These are phyloP conservation scores for Rhea americana DNA, from an alignment of 2,113 vertebrate genomes.

Conservation along the genomic window DNA sequence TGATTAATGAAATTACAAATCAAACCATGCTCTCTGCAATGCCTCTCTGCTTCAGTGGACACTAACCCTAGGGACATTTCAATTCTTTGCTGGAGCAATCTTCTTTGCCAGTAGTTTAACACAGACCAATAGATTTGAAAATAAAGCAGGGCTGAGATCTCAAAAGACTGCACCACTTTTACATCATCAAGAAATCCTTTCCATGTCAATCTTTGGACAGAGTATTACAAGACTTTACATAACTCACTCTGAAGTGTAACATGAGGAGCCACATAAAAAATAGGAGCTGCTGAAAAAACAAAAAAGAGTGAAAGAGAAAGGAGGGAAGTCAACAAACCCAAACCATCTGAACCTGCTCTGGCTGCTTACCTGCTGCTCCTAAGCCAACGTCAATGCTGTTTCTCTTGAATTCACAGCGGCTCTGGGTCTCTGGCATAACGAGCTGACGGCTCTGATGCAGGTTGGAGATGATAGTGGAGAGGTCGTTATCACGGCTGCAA, in stretches of 20 bases:
- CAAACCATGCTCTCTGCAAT: constrained; percentile 28
- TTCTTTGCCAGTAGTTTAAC: constrained; percentile 4
- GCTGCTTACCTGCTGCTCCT: constrained; percentile 87
- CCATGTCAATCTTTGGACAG: neutral
- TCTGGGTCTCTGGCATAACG: constrained; percentile 93
- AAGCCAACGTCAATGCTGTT: constrained; percentile 78
- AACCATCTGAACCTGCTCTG: neutral
- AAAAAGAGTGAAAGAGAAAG: neutral
- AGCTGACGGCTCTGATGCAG: constrained; percentile 92
- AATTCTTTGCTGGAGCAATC: neutral
- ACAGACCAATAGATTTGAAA: neutral
- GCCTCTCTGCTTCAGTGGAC: constrained; percentile 53
- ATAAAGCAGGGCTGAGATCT: neutral
- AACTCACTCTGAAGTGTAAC: fast-evolving
- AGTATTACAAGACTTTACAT: fast-evolving
- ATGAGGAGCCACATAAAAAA: neutral
- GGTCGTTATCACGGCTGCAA: constrained; percentile 90
- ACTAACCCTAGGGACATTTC: constrained; percentile 9
- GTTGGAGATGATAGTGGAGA: constrained; percentile 94
- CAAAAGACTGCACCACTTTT: neutral
- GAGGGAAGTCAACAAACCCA: neutral
- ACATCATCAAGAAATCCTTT: neutral
- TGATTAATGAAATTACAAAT: constrained; percentile 70
- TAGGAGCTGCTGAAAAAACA: fast-evolving
- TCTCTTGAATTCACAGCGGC: constrained; percentile 86